Base-by-base conservation (phyloP, 2,888 invertebrate genomes). In the Artemia sinica region DNA sequence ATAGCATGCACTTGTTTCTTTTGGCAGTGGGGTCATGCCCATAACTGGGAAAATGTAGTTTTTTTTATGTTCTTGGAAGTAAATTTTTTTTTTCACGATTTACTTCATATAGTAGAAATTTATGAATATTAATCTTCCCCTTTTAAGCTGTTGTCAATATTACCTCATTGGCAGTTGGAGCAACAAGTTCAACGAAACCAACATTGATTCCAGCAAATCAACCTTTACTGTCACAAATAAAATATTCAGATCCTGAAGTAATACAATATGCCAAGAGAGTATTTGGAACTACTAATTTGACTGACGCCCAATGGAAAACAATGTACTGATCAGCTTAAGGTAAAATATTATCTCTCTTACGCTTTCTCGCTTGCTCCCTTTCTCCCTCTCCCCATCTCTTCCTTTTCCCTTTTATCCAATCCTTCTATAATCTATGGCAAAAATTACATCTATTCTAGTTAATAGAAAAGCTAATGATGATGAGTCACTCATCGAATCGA, bases 261-360 rank as follows among this genome's bases (percentile, higher is more conserved):
- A 78, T 90, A 75, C 87, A 87, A 72, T 92, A 92, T 75, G 91
- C 89, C 0, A 82, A 86, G 74, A 86, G 86, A 71, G 88, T 89
- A 68, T 93, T 87, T 74, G 91, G 91, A 0, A 85, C 87, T 0
- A 83, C 84, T 0, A 87, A 88, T 77, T 79, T 92, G 0, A 85
- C 83, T 63, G 86, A 86, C 69, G 91, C 91, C 72, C 91, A 92
- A 74, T 92, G 92, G 92, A 87, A 87, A 86, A 75, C 91, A 91
- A 74, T 89, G 91, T 70, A 91, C 92, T 76, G 91, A 92, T 76
- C 91, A 92, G 76, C 90, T 87, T 74, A 92, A 93, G 79, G 86
- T 91, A n/a, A 68, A 41, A 41, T 41, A 4, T 41, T 18, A 1
- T 18, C 18, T 18, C 18, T 18, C 18, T 18, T 18, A 18, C 18